phyloP scores from a whole-genome alignment of 2,797 vertebrate species.

The Dendrocincla tyrannina region DNA sequence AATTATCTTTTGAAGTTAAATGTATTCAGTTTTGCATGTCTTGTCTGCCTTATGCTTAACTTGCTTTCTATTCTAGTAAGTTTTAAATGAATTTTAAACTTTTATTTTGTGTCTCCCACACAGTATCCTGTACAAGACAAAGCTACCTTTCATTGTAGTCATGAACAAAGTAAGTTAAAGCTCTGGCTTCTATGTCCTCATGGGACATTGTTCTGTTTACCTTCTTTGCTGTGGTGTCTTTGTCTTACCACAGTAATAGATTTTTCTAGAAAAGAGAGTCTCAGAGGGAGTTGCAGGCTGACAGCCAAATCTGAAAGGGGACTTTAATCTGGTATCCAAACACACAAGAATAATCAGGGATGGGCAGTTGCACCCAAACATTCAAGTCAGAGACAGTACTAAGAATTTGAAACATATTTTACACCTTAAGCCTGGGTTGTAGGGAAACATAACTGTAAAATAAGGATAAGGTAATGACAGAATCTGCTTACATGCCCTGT shows the following conservation, averaged over 20 bases:
- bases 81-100: not conserved
- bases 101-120: not conserved
- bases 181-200: not conserved
- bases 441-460: not conserved
- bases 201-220: not conserved
- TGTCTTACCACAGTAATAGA: not conserved
- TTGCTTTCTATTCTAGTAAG: not conserved
- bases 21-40: not conserved
- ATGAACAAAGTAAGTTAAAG: slow-evolving; percentile 93
- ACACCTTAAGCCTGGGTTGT: not conserved
- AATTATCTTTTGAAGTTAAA: not conserved
- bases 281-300: not conserved
- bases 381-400: not conserved
- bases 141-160: slow-evolving; percentile 93
- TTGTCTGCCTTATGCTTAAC: not conserved
- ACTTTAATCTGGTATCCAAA: not conserved
- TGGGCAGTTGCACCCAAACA: not conserved
- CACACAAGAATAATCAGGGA: not conserved
- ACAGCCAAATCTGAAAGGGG: not conserved
- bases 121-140: slow-evolving; percentile 98
- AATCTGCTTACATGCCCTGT: not conserved
- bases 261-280: not conserved
- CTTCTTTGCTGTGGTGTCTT: not conserved
- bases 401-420: not conserved
- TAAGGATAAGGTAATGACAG: not conserved